Percentiles rank a stretch among this genome's conserved stretches.
Conservation (phyloP, 1,140 invertebrate species). For the Arion vulgaris region DNA sequence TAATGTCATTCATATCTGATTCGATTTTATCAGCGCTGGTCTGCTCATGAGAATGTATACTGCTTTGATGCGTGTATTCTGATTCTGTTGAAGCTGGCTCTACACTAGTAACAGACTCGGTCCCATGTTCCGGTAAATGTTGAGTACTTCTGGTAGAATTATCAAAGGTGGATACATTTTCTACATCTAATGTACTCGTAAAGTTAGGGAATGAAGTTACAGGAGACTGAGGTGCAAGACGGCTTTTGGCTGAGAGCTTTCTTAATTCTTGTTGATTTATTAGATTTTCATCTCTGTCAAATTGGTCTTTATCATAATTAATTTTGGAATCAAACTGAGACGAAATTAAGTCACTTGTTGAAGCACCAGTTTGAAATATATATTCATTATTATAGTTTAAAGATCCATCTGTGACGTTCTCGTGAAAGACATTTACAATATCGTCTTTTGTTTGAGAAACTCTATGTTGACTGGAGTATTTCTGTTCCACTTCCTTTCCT, state of each 20-base stretch:
- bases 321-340: neutral
- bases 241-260: slow-evolving; percentile 19
- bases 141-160: slow-evolving; percentile 58
- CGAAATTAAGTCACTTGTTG: neutral
- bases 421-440: too few relatives aligned
- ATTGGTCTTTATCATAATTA: neutral
- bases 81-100: slow-evolving; percentile 45
- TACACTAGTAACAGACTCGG: slow-evolving; percentile 58
- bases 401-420: neutral
- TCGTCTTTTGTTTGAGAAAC: neutral
- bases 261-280: neutral
- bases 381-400: neutral
- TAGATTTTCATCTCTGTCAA: neutral
- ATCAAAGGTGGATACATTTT: slow-evolving; percentile 55
- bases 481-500: slow-evolving; percentile 35
- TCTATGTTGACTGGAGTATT: slow-evolving; percentile 24
- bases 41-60: neutral
- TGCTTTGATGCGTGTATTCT: neutral
- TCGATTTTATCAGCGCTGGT: slow-evolving; percentile 46
- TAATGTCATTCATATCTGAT: slow-evolving; percentile 48
- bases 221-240: neutral
- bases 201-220: neutral
- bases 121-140: neutral
- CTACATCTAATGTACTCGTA: neutral
- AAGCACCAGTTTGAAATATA: neutral